Conservation (phyloP, 2,113 vertebrate species). For the Rousettus leschenaultii region DNA sequence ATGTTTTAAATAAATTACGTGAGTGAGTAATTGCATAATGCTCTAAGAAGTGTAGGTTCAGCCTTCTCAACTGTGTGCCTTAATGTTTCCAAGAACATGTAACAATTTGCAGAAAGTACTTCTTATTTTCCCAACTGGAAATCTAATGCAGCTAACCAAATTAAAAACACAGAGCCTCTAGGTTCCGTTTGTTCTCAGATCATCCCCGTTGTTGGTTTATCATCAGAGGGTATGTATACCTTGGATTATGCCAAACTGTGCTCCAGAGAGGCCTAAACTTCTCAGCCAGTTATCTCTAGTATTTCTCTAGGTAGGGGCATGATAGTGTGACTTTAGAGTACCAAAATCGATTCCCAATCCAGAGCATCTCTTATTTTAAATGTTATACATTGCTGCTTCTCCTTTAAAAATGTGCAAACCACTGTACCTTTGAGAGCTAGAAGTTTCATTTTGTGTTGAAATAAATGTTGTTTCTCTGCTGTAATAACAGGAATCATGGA, state of each 20-base stretch:
- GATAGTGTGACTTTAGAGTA: not conserved
- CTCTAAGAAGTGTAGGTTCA: not conserved
- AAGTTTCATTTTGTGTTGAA: not conserved
- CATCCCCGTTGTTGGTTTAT: not conserved
- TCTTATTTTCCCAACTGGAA: not conserved
- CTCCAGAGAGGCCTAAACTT: not conserved
- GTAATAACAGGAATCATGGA: not conserved
- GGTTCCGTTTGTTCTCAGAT: not conserved
- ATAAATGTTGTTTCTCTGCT: not conserved
- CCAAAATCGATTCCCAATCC: not conserved
- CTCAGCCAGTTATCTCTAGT: not conserved
- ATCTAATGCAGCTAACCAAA: not conserved
- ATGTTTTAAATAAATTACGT: not conserved
- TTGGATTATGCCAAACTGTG: not conserved
- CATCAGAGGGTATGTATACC: not conserved
- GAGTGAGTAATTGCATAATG: not conserved
- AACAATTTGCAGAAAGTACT: not conserved
- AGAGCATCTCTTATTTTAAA: not conserved
- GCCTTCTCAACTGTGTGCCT: not conserved
- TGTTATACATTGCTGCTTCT: not conserved
- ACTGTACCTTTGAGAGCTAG: not conserved
- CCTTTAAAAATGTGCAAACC: not conserved
- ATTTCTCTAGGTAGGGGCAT: not conserved
- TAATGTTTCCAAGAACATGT: not conserved
- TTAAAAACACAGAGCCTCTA: not conserved